These are phyloP conservation scores for Brachyrhaphis roseni DNA, from an alignment of 2,797 vertebrate species.

Conservation along the genomic window DNA sequence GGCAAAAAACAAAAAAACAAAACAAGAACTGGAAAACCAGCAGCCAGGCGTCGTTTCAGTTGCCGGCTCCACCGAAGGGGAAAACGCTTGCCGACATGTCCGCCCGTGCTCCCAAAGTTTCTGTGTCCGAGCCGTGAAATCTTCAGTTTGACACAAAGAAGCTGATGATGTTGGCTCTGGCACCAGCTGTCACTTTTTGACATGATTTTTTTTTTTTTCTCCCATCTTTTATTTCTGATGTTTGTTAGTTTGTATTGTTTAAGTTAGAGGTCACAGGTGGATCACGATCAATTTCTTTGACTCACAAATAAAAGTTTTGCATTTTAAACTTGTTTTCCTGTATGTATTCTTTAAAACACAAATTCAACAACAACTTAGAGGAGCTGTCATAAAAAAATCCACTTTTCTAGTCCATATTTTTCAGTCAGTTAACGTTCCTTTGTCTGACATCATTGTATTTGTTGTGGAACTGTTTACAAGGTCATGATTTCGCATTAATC, in stretches of 20 bases:
- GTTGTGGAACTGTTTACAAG: too few relatives aligned
- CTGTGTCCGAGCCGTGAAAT: not conserved
- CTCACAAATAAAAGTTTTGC: conserved; percentile 73
- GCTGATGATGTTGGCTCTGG: conserved; percentile 61
- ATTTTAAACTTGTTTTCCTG: conserved; percentile 33
- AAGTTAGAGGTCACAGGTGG: conserved; percentile 75
- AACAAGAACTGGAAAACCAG: conserved; percentile 17
- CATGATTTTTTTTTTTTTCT: conserved; percentile 37
- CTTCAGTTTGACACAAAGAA: conserved; percentile 7
- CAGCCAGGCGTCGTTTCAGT: not conserved
- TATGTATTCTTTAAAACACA: not conserved
- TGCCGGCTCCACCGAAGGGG: conserved; percentile 29
- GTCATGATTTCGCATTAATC: too few relatives aligned
- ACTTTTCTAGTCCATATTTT: too few relatives aligned
- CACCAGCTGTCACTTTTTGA: conserved; percentile 71
- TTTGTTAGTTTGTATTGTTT: conserved; percentile 64
- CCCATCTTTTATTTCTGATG: conserved; percentile 11
- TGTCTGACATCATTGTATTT: too few relatives aligned
- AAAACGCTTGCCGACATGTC: conserved; percentile 2
- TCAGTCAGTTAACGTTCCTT: too few relatives aligned
- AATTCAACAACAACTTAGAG: not conserved
- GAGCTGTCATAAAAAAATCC: too few relatives aligned
- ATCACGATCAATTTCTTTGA: conserved; percentile 60
- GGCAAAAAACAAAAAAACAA: not conserved
- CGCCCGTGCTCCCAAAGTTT: not conserved